A percentile compares a stretch with the other conserved stretches of the same genome.
phyloP scores from a whole-genome alignment of 2,113 vertebrate species.

The Coregonus clupeaformis region DNA sequence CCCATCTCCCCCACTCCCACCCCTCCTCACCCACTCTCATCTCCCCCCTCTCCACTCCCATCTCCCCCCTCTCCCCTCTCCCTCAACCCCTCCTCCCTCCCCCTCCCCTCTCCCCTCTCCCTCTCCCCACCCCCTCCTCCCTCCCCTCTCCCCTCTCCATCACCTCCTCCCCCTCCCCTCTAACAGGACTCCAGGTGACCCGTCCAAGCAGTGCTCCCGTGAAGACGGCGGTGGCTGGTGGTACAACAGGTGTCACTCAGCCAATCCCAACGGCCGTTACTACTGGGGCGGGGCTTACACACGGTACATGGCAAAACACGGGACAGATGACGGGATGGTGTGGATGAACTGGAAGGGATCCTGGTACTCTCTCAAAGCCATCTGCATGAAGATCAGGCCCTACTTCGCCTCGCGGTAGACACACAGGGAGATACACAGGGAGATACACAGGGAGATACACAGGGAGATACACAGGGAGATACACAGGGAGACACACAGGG shows the following conservation, averaged over 20 bases:
- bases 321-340: slow-evolving; percentile 93
- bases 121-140: too few relatives aligned
- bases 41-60: too few relatives aligned
- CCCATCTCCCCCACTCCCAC: too few relatives aligned
- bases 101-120: too few relatives aligned
- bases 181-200: slow-evolving; percentile 79
- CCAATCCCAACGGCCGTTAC: slow-evolving; percentile 96
- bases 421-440: slow-evolving; percentile 2
- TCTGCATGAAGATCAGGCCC: slow-evolving; percentile 92
- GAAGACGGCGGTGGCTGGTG: slow-evolving; percentile 98
- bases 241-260: slow-evolving; percentile 95
- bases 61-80: too few relatives aligned
- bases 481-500: too few relatives aligned
- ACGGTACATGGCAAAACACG: slow-evolving; percentile 86
- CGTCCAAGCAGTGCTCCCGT: slow-evolving; percentile 85
- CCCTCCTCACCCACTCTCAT: too few relatives aligned
- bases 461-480: neutral
- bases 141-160: too few relatives aligned
- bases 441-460: neutral
- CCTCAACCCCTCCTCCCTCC: too few relatives aligned
- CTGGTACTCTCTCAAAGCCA: slow-evolving; percentile 91
- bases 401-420: slow-evolving; percentile 58
- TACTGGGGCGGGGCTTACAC: slow-evolving; percentile 89
- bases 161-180: neutral
- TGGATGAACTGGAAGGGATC: slow-evolving; percentile 99